phyloP scores from a whole-genome alignment of 2,797 vertebrate genomes.

The Malurus splendens region DNA sequence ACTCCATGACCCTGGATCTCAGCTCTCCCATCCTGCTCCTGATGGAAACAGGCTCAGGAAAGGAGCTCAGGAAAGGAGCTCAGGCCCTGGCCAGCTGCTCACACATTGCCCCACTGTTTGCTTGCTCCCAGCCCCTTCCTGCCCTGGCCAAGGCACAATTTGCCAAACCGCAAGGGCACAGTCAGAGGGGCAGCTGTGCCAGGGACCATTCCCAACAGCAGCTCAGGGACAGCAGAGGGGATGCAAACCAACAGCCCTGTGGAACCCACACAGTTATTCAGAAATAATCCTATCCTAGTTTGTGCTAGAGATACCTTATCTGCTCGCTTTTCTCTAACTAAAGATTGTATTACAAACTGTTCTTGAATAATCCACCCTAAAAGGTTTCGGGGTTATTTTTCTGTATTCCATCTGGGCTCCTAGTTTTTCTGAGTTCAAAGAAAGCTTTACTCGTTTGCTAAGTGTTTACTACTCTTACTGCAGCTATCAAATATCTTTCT shows the following conservation, averaged over 20 bases:
- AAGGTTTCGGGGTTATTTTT: background rate
- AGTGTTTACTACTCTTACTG: background rate
- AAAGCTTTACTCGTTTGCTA: background rate
- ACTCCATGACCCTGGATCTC: background rate
- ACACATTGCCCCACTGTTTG: background rate
- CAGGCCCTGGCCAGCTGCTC: background rate
- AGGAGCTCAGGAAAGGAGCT: background rate
- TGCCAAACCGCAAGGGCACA: background rate
- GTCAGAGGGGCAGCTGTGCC: background rate
- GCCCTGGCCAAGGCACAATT: background rate
- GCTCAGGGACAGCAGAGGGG: background rate
- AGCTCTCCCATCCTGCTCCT: background rate
- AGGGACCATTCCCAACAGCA: background rate
- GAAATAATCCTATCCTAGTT: background rate
- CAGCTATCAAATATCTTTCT: background rate
- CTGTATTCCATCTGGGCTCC: background rate
- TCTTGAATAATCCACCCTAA: background rate
- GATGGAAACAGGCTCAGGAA: background rate
- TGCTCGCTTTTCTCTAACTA: background rate
- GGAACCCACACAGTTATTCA: background rate
- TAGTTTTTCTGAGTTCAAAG: background rate
- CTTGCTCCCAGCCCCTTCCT: background rate
- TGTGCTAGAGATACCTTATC: background rate
- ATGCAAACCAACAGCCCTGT: background rate
- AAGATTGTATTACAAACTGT: background rate